Conservation (phyloP, 1,140 invertebrate species). For the Drosophila willistoni region DNA sequence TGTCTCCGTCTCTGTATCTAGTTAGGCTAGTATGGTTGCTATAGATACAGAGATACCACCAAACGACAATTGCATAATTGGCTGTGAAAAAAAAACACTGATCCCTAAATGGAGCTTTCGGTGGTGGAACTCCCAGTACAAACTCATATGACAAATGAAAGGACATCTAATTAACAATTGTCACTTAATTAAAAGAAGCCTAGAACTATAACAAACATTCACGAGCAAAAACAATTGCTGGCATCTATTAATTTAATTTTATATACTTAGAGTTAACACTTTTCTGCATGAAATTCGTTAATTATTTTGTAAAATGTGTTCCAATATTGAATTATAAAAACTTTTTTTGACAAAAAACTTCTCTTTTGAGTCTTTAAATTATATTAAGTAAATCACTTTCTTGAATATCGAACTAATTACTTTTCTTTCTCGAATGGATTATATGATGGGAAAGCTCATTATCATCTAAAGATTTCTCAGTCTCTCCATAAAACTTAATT, state of each 20-base stretch:
- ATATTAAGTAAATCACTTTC: too few relatives aligned
- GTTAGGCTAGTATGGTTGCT: background rate
- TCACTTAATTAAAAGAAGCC: slow-evolving; percentile 7
- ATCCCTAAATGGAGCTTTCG: background rate
- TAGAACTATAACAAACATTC: background rate
- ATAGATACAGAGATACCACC: slow-evolving; percentile 2
- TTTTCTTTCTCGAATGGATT: too few relatives aligned
- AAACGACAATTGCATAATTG: slow-evolving; percentile 48
- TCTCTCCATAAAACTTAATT: too few relatives aligned
- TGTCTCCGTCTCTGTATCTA: background rate
- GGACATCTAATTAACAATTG: background rate
- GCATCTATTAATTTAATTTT: background rate
- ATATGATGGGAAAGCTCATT: too few relatives aligned
- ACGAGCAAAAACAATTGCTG: too few relatives aligned
- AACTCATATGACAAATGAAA: background rate
- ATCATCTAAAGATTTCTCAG: too few relatives aligned
- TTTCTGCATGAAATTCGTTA: too few relatives aligned
- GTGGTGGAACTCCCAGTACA: background rate
- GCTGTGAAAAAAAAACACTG: slow-evolving; percentile 12
- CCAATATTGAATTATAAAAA: background rate
- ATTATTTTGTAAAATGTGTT: too few relatives aligned
- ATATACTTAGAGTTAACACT: too few relatives aligned
- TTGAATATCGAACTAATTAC: too few relatives aligned
- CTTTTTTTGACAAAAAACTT: too few relatives aligned
- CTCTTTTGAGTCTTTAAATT: too few relatives aligned